Percentiles rank a stretch among this genome's conserved stretches.
These are phyloP conservation scores for Narcine bancroftii DNA, from an alignment of 2,113 vertebrate genomes.

Conservation along the genomic window DNA sequence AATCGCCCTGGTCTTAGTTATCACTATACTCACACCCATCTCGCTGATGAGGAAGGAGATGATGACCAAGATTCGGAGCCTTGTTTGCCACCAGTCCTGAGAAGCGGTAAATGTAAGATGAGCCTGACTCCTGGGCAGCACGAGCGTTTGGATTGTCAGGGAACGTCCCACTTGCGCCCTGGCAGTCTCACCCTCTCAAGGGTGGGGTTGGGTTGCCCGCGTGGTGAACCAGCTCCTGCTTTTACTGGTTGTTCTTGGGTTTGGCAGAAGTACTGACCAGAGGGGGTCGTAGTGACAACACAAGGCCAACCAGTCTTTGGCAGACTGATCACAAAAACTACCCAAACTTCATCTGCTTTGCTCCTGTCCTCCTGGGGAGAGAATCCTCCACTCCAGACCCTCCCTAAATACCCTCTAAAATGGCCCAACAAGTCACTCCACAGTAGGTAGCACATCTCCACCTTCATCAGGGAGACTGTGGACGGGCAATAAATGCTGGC, in stretches of 20 bases:
- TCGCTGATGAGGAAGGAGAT: slow-evolving; percentile 75
- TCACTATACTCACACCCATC: slow-evolving; percentile 87
- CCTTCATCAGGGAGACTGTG: too few species aligned
- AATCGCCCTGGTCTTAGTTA: slow-evolving; percentile 92
- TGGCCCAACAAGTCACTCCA: too few species aligned
- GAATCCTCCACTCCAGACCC: too few species aligned
- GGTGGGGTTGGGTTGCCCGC: neutral
- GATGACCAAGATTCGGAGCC: slow-evolving; percentile 74
- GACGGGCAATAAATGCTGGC: too few species aligned
- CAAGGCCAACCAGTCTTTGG: too few species aligned
- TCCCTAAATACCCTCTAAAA: too few species aligned
- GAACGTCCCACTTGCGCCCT: neutral
- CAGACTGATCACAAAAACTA: too few species aligned
- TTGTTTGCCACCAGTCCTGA: slow-evolving; percentile 64
- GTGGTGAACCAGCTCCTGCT: neutral
- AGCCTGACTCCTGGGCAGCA: neutral
- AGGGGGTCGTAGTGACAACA: neutral
- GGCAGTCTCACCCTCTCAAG: too few species aligned
- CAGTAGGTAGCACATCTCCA: too few species aligned
- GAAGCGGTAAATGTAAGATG: slow-evolving; percentile 79
- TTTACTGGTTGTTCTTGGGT: neutral
- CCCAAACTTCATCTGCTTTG: too few species aligned
- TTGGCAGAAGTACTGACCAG: neutral
- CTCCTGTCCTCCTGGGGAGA: too few species aligned
- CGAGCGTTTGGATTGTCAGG: neutral